Evolutionary conservation across 2,113 vertebrate genomes (phyloP), one percentile per base, ranked within the genome.

Genomic region (Nipponia nippon): DNA sequence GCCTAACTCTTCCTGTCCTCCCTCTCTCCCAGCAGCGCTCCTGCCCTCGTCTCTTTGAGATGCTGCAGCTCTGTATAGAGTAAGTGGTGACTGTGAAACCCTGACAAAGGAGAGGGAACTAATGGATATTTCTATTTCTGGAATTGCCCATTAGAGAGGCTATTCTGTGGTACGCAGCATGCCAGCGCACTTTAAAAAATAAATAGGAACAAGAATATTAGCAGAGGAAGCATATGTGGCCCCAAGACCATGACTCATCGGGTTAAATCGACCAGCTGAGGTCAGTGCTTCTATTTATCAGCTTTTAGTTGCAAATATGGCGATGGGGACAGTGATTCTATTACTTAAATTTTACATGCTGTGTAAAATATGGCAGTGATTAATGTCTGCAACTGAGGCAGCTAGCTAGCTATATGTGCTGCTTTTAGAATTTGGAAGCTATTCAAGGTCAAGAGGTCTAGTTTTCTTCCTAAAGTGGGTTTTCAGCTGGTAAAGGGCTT

Each of bases 71-170:
- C 87, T 71, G n/a, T 81, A 11, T 14, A 90, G 92, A 53, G 77
- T 69, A 85, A 94, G 67, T 42, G 58, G 40, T 63, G 52, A 80
- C 71, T 90, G 61, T 79, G 83, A 94, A 95, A 82, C 29, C 34
- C 79, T 77, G 36, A 96, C 90, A 94, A 94, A 96, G 63, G 85
- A 95, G 42, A 83, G 47, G 7, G 47, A 96, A 70, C 32, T 70
- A 93, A 94, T 96, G 85, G 83, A 92, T 94, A 89, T 93, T 95
- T 94, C 96, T 97, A 96, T 97, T 97, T 96, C 95, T 96, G 93
- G 97, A 96, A 88, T 42, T 95, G 93, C 90, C 96, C 88, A 96
- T 96, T 97, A 97, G 76, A 90, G 90, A 92, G 94, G 63, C 83
- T 95, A 56, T 95, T 96, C 89, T 95, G 18, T 89, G 63, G 76